Base-by-base conservation (phyloP, 2,888 invertebrate species). In the Eristalis intricaria region DNA sequence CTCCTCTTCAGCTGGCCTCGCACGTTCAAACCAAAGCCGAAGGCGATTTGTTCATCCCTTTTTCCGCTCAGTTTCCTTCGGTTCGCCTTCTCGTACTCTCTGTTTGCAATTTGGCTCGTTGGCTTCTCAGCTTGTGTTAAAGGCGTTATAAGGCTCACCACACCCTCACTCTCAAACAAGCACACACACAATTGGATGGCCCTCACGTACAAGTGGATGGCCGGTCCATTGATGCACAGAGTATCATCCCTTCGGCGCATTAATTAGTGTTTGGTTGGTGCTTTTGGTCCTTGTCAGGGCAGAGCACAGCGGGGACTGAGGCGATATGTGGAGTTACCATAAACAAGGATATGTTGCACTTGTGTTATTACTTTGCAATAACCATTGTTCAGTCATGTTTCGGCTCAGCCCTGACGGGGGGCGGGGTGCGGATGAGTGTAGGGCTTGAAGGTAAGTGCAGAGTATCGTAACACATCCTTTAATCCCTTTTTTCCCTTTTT, bases 21-120 rank as follows among this genome's bases (percentile, higher is more conserved):
- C 26, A 13, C 13, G 26, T 13, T 60, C 23, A 26, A 66, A 38
- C 70, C 26, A 40, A 58, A 70, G 56, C 56, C 64, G 43, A 29
- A 10, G 60, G 76, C 61, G 60, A 56, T 70, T 64, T 66, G 40
- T 64, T 40, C 63, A 10, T 64, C 19, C 56, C 35, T 43, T 68
- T 76, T 68, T 43, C 22, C 32, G 11, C 43, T 61, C 29, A 2
- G 63, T 73, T 74, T 64, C 56, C 15, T 50, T 50, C 26, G 26
- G 26, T 23, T 15, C 60, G 50, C 50, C 50, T 50, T 50, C 50
- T 50, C 26, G 58, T 77, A 11, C 29, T 70, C 63, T 70, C 29
- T 68, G 60, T 76, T n/a, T 76, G n/a, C 63, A 70, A 78, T 78
- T 78, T 78, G 64, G 40, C 38, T 60, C 7, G 38, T 38, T 56